These are phyloP conservation scores for Chrysolina oricalcia DNA, from an alignment of 2,888 invertebrate genomes.

Conservation along the genomic window DNA sequence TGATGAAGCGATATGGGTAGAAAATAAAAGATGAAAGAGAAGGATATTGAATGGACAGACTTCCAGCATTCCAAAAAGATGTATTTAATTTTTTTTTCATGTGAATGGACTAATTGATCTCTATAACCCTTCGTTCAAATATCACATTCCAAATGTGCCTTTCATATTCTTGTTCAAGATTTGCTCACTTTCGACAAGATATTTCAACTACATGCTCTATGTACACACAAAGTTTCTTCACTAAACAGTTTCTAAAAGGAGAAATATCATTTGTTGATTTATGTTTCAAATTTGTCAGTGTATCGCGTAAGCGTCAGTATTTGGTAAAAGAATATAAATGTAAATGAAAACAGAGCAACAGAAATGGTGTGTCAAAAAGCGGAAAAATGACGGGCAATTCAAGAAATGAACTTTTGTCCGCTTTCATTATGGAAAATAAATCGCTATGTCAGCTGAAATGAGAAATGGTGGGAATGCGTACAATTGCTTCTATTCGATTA, in stretches of 20 bases:
- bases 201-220: not conserved
- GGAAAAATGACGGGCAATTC: not conserved
- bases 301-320: not conserved
- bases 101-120: no score
- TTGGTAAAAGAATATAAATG: not conserved
- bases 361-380: not conserved
- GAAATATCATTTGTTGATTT: conserved; percentile 6
- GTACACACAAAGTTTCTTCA: not conserved
- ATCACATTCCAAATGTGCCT: not conserved
- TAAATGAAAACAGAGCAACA: conserved; percentile 1
- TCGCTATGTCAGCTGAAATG: not conserved
- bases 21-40: no score
- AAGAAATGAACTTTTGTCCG: conserved; percentile 14
- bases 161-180: not conserved
- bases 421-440: conserved; percentile 12
- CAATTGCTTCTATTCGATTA: conserved; percentile 1
- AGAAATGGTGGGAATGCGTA: conserved; percentile 7
- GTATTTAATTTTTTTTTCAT: no score
- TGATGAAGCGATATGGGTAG: no score
- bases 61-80: no score
- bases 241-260: not conserved
- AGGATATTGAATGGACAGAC: no score
- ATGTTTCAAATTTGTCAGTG: not conserved
- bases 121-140: not conserved
- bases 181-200: not conserved